phyloP scores from a whole-genome alignment of 30 jellyfish, hydroid and myxozoan species.

The Aurelia sp. region DNA sequence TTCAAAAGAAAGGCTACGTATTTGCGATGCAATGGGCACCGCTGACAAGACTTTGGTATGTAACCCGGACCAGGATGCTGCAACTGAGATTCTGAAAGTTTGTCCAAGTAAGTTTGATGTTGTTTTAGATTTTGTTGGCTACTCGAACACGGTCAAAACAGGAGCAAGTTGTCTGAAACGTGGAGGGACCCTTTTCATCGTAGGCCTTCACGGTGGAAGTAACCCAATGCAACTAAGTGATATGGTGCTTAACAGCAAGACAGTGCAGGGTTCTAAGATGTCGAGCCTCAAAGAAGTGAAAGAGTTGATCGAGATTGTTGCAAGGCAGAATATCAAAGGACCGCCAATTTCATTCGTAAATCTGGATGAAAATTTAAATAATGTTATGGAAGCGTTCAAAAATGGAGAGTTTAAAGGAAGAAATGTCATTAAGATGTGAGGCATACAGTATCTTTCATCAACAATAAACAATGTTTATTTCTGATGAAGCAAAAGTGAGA shows the following conservation, averaged over 20 bases:
- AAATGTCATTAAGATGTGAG: not conserved
- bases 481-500: too few species aligned
- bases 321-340: not conserved
- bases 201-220: conserved; percentile 4
- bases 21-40: not conserved
- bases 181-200: not conserved
- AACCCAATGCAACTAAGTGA: not conserved
- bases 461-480: too few species aligned
- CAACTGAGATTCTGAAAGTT: not conserved
- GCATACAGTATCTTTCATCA: too few species aligned
- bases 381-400: not conserved
- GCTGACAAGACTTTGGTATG: not conserved
- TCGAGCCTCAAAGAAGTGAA: not conserved
- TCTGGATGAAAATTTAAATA: not conserved
- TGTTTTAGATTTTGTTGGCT: conserved; percentile 27
- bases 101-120: conserved; percentile 5
- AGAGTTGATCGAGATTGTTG: not conserved
- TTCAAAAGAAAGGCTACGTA: not conserved
- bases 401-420: not conserved
- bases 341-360: not conserved
- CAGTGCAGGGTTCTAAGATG: conserved; percentile 1
- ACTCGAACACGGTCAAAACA: not conserved
- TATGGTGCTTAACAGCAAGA: not conserved
- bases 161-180: conserved; percentile 3
- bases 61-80: not conserved